Base-by-base conservation (phyloP, 2,888 invertebrate species). In the Drosophila emarginata region DNA sequence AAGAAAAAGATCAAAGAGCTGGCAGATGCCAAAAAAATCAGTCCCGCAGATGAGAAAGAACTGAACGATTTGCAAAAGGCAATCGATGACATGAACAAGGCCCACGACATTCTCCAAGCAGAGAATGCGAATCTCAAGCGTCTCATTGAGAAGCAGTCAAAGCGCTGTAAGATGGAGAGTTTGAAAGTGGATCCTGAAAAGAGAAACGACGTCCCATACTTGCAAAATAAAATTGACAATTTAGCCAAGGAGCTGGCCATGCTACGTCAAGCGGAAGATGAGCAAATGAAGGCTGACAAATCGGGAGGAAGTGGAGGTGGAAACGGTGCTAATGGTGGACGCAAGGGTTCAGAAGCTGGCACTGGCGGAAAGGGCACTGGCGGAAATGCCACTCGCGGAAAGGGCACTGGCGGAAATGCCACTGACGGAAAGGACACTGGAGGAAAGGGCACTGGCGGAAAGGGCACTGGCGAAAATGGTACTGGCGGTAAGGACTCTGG, bases 111-210 rank as follows among this genome's bases (percentile, higher is more conserved):
- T n/a, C 58, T 89, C 2, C 79, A 89, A 56, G 87, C 89, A 7
- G 89, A 91, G 67, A 91, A 90, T 76, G 77, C 66, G 0, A 82
- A 84, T 37, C 70, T 90, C 0, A 84, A 84, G 61, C 74, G 82
- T 7, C 66, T 90, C 9, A 74, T 90, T 32, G 91, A 90, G 12
- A 91, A 91, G 51, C 76, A 89, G 14, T 74, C 86, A 0, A 65
- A 60, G 2, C 87, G 88, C 5, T 75, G 76, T 9, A 67, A 74
- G 4, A 67, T 87, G 63, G 77, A 81, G 1, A 67, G 39, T 32
- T 76, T 90, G 11, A 50, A 52, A 14, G 39, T 77, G 2, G 83
- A 88, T 7, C 87, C 86, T 0, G 91, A 91, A 52, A 76, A 45
- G 36, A 85, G 77, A 45, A 78, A 36, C 2, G 89, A 91, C 67